Conservation (phyloP, 1,140 invertebrate genomes). For the Phthorimaea operculella region DNA sequence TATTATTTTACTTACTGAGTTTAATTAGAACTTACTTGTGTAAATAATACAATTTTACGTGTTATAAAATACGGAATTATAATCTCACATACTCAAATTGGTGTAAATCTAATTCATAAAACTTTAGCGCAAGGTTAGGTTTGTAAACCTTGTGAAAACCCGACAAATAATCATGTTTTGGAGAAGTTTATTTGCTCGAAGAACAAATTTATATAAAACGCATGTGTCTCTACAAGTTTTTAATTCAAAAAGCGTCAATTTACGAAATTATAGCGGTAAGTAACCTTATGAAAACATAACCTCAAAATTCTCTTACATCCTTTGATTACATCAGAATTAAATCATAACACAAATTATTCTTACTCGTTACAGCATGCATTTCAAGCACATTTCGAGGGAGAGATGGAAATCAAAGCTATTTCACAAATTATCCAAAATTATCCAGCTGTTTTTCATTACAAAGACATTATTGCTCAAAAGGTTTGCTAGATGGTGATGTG, state of each 20-base stretch:
- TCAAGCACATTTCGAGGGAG: too few relatives aligned
- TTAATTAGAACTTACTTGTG: too few relatives aligned
- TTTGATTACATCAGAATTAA: neutral
- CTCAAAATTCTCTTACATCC: neutral
- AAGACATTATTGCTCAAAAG: slow-evolving; percentile 22
- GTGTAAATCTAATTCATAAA: too few relatives aligned
- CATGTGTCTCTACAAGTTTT: neutral
- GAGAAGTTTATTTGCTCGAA: neutral
- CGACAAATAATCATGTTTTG: neutral
- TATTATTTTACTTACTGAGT: too few relatives aligned
- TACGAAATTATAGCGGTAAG: neutral
- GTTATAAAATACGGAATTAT: too few relatives aligned
- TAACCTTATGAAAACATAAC: neutral
- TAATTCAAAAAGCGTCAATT: neutral
- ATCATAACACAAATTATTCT: neutral
- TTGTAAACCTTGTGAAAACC: too few relatives aligned
- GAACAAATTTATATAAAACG: neutral
- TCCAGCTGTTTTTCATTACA: neutral
- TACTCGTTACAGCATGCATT: too few relatives aligned
- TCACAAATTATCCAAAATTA: too few relatives aligned
- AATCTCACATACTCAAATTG: too few relatives aligned
- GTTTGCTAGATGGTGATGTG: slow-evolving; percentile 20
- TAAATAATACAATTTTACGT: too few relatives aligned
- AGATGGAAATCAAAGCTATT: too few relatives aligned
- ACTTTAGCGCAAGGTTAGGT: too few relatives aligned